Evolutionary conservation across 2,888 invertebrate species (phyloP), one percentile per base, ranked within the genome.

Genomic region (Noctua comes): DNA sequence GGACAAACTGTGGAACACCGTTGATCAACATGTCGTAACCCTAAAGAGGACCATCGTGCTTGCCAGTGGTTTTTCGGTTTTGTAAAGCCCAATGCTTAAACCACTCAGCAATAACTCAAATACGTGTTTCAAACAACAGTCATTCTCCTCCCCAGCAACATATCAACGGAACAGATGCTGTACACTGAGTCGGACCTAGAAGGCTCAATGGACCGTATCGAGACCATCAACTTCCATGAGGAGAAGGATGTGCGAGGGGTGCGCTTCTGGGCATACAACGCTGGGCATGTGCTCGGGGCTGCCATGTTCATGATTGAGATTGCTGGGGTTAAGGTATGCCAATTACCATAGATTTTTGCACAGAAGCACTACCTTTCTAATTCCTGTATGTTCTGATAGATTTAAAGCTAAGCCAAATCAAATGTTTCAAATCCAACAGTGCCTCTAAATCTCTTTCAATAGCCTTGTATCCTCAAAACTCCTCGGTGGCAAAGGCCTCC

Each of bases 271-370:
- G 99, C 99, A 0, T 99, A 99, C 95, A 99, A 99, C 93, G 99
- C 99, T 0, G 99, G 99, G 0, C 99, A 99, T 95, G 99, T 99
- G 6, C 97, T 99, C 0, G 99, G 99, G 0, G 99, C 99, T 0
- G 99, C 99, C 76, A 99, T 99, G 99, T 99, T 99, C 94, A 99
- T 99, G 99, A 99, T 99, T 80, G 99, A 99, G 97, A 99, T 99
- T 72, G 99, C 99, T 51, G 99, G 99, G 24, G 99, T 99, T 3
- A 99, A 99, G 97, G 97, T 97, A 91, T 73, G 31, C 11, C 4
- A 31, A 43, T 71, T 7, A 46, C 16, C 24, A 5, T 18, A 46
- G 21, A 57, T 46, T 46, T 31, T 70, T 71, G 21, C 16, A 31
- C 10, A 62, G 31, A 62, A 62, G 21, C 62, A 31, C 31, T 31